Conservation (phyloP, 2,888 invertebrate genomes). For the Piscicola geometra region DNA sequence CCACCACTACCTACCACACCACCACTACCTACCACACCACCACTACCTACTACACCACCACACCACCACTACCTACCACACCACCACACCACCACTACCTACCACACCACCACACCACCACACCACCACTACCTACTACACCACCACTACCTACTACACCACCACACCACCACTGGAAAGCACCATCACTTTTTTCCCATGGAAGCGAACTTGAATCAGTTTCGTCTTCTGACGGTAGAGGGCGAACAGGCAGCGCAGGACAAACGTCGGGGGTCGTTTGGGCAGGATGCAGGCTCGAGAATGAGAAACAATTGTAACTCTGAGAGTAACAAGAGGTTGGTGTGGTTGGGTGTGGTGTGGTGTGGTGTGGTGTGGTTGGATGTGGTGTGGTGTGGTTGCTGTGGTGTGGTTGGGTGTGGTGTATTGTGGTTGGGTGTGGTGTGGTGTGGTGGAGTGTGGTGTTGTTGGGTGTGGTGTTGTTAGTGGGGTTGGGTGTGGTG, state of each 20-base stretch:
- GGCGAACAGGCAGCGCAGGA: slow-evolving; percentile 39
- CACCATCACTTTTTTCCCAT: slow-evolving; percentile 17
- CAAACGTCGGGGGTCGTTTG: slow-evolving; percentile 27
- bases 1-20: too few relatives aligned
- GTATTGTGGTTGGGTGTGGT: too few relatives aligned
- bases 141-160: too few relatives aligned
- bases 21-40: too few relatives aligned
- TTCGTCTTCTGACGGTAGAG: slow-evolving; percentile 36
- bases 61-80: background rate
- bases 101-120: background rate
- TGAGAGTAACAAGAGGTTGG: background rate
- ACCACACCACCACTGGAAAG: background rate
- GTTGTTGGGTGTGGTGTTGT: too few relatives aligned
- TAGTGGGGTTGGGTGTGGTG: too few relatives aligned
- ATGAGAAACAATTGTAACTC: background rate
- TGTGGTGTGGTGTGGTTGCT: too few relatives aligned
- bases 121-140: background rate
- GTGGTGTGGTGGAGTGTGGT: too few relatives aligned
- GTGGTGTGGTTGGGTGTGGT: too few relatives aligned
- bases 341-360: too few relatives aligned
- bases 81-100: background rate
- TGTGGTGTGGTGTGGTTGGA: too few relatives aligned
- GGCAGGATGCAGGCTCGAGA: slow-evolving; percentile 15
- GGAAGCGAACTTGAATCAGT: slow-evolving; percentile 39
- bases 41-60: background rate